phyloP scores from a whole-genome alignment of 2,797 vertebrate genomes.

The Tarsius wallacei region DNA sequence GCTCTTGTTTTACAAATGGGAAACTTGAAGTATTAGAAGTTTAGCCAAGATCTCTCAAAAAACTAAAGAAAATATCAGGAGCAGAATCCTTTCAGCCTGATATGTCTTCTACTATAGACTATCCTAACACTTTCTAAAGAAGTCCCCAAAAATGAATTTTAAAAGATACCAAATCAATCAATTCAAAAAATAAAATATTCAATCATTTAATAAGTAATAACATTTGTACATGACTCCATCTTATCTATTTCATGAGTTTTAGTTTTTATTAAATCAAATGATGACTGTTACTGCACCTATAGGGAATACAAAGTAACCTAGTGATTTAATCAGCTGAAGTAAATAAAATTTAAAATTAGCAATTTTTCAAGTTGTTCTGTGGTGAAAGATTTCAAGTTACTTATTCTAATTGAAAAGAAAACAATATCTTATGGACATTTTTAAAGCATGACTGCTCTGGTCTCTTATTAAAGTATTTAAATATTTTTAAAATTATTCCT shows the following conservation, averaged over 20 bases:
- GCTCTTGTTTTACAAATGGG: not conserved
- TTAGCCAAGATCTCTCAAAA: not conserved
- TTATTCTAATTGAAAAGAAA: conserved; percentile 53
- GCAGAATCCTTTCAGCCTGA: not conserved
- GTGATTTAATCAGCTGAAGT: not conserved
- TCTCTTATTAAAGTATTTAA: not conserved
- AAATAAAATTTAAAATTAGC: not conserved
- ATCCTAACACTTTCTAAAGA: conserved; percentile 31
- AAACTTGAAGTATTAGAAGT: conserved; percentile 44
- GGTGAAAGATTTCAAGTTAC: conserved; percentile 34
- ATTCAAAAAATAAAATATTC: not conserved
- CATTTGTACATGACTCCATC: not conserved
- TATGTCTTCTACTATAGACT: not conserved
- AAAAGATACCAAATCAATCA: conserved; percentile 27
- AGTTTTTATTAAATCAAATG: conserved; percentile 37
- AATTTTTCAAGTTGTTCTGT: not conserved
- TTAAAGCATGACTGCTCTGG: not conserved
- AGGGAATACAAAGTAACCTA: not conserved
- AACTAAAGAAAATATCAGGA: not conserved
- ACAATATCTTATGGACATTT: not conserved
- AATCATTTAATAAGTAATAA: not conserved
- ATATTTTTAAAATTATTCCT: conserved; percentile 25
- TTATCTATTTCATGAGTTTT: conserved; percentile 6
- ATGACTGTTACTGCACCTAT: not conserved
- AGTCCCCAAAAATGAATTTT: not conserved